Evolutionary conservation across 2,888 invertebrate genomes (phyloP), one percentile per base, ranked within the genome.

Genomic region (Agonopterix heracliana): DNA sequence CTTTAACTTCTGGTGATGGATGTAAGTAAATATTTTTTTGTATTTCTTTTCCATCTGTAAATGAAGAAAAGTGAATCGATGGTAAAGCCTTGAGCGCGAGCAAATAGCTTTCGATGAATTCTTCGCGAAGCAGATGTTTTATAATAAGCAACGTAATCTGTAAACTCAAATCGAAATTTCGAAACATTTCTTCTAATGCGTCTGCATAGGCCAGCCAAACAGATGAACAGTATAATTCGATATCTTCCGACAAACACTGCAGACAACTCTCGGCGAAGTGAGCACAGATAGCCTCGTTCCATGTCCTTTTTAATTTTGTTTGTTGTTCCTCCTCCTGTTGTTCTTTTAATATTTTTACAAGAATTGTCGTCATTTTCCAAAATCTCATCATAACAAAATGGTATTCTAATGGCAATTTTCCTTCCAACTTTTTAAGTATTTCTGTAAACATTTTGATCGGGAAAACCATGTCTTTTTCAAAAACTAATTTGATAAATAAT

Each of bases 351-450:
- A 61, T 34, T 45, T 53, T 59, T 1, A 63, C 48, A 35, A 66
- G 64, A 48, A 55, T 54, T 7, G 57, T 55, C 2, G 50, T 44
- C n/a, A 74, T 42, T 56, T 60, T 66, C 66, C 71, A 73, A 35
- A 43, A 41, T 11, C 69, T 71, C 14, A 63, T 46, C 1, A 57
- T 11, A 3, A 57, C 49, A 52, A 74, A 74, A 50, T 66, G 63
- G 50, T 63, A 56, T 48, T 46, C 13, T 7, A 56, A 47, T 8
- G 59, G 35, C 14, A 67, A 44, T 26, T 53, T 49, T n/a, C 57
- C 51, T 48, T 69, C 60, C 36, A 79, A 52, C 49, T 55, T 56
- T 1, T 48, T 50, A 51, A 59, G 55, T 44, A 76, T 69, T 40
- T 60, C 54, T 10, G 34, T n/a, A 12, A 48, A 48, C 17, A 48